phyloP scores from a whole-genome alignment of 2,113 vertebrate genomes.

The Kobus ellipsiprymnus region DNA sequence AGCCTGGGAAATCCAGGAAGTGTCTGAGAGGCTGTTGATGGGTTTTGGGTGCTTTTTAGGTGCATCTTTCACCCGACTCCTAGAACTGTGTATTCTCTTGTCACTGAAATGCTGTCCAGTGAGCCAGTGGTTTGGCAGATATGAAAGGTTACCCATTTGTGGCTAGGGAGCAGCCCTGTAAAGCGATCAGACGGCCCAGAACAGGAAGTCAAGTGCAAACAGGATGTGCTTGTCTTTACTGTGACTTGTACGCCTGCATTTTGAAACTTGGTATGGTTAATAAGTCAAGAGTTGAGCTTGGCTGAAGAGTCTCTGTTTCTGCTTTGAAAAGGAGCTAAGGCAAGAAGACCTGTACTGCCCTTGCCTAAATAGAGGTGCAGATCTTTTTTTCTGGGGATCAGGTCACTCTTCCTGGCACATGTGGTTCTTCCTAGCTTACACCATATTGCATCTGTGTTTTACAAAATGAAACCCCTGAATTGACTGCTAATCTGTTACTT shows the following conservation, averaged over 20 bases:
- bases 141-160: not conserved
- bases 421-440: not conserved
- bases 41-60: not conserved
- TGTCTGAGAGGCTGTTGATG: not conserved
- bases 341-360: not conserved
- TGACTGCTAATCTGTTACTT: not conserved
- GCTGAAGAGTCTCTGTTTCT: not conserved
- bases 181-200: not conserved
- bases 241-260: not conserved
- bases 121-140: not conserved
- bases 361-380: not conserved
- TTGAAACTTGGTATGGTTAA: constrained; percentile 39
- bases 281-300: constrained; percentile 11
- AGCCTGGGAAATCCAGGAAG: constrained; percentile 13
- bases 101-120: not conserved
- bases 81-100: constrained; percentile 2
- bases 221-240: constrained; percentile 51
- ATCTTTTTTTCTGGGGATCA: not conserved
- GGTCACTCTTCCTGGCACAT: not conserved
- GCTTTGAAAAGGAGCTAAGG: not conserved
- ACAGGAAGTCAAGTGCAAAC: constrained; percentile 51
- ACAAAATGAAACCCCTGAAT: not conserved
- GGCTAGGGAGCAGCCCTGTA: not conserved
- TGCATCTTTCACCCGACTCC: not conserved
- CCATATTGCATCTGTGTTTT: not conserved